Conservation (phyloP, 2,113 vertebrate genomes). For the Bostrychus sinensis region DNA sequence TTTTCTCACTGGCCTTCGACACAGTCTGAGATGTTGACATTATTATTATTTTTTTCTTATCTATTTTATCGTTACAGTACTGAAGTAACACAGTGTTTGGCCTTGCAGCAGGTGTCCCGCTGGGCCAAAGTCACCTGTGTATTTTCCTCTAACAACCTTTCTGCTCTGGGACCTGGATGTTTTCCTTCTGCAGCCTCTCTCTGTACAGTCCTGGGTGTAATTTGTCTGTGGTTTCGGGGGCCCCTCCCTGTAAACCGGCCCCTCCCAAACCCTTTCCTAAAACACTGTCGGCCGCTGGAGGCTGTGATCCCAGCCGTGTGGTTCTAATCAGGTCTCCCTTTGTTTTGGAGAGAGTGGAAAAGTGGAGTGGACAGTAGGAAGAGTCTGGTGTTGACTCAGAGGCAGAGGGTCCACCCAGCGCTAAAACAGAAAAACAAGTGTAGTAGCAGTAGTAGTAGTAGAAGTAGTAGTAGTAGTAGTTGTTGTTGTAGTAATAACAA, state of each 20-base stretch:
- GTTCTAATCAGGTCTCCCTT: background rate
- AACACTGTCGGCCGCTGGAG: slow-evolving; percentile 8
- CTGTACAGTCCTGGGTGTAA: slow-evolving; percentile 38
- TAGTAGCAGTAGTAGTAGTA: no score
- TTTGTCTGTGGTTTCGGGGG: slow-evolving; percentile 54
- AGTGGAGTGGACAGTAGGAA: background rate
- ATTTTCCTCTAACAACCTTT: slow-evolving; percentile 5
- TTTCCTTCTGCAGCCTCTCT: slow-evolving; percentile 38
- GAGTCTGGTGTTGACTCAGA: no score
- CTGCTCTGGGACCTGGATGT: slow-evolving; percentile 43
- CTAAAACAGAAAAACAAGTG: no score
- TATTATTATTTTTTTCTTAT: no score
- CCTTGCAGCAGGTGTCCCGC: slow-evolving; percentile 49
- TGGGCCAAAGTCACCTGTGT: slow-evolving; percentile 13
- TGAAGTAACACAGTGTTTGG: slow-evolving; percentile 6
- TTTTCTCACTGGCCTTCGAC: no score
- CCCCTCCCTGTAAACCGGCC: slow-evolving; percentile 42
- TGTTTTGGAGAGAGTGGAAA: background rate
- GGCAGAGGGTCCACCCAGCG: no score
- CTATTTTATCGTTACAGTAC: no score
- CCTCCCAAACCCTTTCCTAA: background rate
- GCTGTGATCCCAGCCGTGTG: background rate
- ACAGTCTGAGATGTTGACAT: no score
- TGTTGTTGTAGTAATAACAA: no score
- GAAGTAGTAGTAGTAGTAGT: no score